Conservation (phyloP, 2,797 vertebrate genomes). For the Psittacula derbiana region DNA sequence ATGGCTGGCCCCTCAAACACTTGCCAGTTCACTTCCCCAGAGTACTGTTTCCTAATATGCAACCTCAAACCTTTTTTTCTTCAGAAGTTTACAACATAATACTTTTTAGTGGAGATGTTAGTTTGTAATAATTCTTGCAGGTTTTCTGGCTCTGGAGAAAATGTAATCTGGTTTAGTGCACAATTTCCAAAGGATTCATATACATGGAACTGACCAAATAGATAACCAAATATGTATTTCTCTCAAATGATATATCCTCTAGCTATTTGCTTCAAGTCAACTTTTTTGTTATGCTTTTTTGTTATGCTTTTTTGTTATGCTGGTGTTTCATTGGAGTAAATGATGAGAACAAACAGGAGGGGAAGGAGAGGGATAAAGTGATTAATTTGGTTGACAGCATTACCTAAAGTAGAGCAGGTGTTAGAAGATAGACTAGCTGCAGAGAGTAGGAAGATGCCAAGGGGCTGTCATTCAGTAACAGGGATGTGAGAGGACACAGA, state of each 20-base stretch:
- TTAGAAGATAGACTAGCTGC: background rate
- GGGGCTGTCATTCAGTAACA: rapidly evolving
- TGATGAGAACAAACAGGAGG: background rate
- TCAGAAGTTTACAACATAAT: background rate
- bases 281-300: background rate
- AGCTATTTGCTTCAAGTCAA: background rate
- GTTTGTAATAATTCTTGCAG: background rate
- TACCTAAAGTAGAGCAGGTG: background rate
- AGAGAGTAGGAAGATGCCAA: background rate
- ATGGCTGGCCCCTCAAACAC: background rate
- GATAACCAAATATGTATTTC: background rate
- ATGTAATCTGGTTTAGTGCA: background rate
- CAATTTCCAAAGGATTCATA: background rate
- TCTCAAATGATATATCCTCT: background rate
- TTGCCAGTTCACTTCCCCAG: background rate
- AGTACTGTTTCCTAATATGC: background rate
- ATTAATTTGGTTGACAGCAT: background rate
- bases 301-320: background rate
- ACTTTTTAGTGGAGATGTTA: background rate
- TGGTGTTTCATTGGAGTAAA: background rate
- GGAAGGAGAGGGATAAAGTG: background rate
- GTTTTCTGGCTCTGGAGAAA: background rate
- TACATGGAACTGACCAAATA: background rate
- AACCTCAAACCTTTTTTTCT: background rate
- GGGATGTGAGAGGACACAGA: background rate